A percentile compares a stretch with the other conserved stretches of the same genome.
phyloP scores from a whole-genome alignment of 1,140 invertebrate genomes.

The Lucilia cuprina region DNA sequence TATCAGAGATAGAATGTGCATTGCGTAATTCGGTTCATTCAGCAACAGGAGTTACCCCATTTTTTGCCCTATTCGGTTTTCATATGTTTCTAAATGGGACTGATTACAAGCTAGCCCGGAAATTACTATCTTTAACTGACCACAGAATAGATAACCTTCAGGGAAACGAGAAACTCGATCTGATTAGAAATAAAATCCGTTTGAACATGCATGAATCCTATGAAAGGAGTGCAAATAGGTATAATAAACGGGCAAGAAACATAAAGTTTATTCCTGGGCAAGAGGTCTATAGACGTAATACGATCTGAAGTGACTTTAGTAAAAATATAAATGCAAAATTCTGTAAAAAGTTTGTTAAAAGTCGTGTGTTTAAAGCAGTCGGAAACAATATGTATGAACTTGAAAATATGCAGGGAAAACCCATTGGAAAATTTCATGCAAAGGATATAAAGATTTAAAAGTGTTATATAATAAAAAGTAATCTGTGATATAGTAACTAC shows the following conservation, averaged over 20 bases:
- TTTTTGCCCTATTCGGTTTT: background rate
- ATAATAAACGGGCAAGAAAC: background rate
- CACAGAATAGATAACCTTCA: too few relatives aligned
- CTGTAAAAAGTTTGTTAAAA: background rate
- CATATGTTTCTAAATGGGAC: background rate
- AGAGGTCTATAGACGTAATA: background rate
- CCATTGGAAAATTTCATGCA: conserved; percentile 31
- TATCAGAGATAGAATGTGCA: background rate
- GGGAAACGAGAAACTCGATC: background rate
- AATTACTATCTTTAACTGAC: background rate
- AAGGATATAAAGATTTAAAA: conserved; percentile 36
- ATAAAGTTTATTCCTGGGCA: background rate
- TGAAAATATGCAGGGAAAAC: background rate
- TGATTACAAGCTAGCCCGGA: background rate
- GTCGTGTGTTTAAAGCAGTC: background rate
- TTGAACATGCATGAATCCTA: background rate
- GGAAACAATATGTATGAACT: background rate
- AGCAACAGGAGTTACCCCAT: background rate
- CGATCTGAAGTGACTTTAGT: background rate
- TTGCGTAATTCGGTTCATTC: background rate
- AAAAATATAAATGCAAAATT: background rate
- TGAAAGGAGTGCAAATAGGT: background rate
- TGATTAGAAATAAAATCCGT: conserved; percentile 6
- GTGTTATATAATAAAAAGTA: too few relatives aligned
- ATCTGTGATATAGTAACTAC: too few relatives aligned